Percentiles rank a stretch among this genome's conserved stretches.
These are phyloP conservation scores for Peromyscus leucopus DNA, from an alignment of 2,113 vertebrate species.

Conservation along the genomic window DNA sequence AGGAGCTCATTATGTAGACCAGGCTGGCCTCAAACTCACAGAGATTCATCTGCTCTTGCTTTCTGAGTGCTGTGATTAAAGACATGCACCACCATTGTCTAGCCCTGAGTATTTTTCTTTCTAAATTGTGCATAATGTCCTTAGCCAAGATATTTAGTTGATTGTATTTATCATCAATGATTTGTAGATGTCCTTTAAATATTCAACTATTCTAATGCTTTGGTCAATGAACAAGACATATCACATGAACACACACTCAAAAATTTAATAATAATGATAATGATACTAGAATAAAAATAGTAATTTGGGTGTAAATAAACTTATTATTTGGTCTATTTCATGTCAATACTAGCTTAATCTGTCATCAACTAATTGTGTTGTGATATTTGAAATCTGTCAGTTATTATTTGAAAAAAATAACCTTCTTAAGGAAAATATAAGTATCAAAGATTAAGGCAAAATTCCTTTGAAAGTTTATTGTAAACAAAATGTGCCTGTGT, in stretches of 20 bases:
- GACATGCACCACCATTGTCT: no score
- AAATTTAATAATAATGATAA: background rate
- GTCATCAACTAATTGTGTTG: no score
- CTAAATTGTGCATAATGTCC: background rate
- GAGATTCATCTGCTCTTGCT: no score
- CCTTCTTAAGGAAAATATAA: background rate
- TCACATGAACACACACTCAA: background rate
- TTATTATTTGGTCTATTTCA: no score
- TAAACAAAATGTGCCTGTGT: background rate
- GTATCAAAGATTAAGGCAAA: background rate
- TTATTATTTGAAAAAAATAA: background rate
- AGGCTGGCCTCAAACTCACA: no score
- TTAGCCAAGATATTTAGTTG: background rate
- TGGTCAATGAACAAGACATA: background rate
- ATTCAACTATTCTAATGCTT: background rate
- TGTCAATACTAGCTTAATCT: no score
- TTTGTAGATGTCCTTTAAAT: conserved; percentile 1
- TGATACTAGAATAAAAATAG: background rate
- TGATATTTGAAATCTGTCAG: no score
- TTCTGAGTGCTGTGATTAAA: no score
- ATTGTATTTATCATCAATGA: background rate
- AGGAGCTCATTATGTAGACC: no score
- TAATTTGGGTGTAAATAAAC: no score
- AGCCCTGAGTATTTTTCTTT: background rate
- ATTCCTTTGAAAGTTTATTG: background rate